These are phyloP conservation scores for Acipenser ruthenus DNA, from an alignment of 2,797 vertebrate genomes.

Conservation along the genomic window DNA sequence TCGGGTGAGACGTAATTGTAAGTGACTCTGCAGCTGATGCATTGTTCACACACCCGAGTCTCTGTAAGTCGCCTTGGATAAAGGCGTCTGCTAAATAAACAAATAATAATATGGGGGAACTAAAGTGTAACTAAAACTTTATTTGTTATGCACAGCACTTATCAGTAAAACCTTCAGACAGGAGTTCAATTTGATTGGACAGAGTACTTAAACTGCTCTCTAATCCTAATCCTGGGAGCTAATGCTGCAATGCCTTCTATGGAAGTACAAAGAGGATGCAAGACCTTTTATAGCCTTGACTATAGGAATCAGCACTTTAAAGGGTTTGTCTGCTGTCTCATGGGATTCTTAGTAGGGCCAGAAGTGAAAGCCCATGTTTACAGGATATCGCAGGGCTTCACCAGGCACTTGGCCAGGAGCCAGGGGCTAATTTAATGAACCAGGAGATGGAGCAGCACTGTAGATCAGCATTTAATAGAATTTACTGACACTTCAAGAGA, in stretches of 20 bases:
- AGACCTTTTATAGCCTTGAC: slow-evolving; percentile 9
- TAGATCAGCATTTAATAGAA: slow-evolving; percentile 3
- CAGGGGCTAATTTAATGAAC: slow-evolving; percentile 11
- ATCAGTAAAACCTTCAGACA: no score
- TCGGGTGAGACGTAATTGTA: no score
- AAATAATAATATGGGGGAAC: background rate
- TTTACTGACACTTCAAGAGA: background rate
- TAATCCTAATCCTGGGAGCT: background rate
- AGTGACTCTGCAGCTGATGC: no score
- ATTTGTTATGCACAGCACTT: background rate
- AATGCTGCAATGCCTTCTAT: background rate
- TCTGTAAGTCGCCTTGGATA: no score
- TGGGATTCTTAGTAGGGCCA: slow-evolving; percentile 26
- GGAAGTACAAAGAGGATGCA: slow-evolving; percentile 1
- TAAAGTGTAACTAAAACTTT: background rate
- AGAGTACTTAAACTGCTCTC: background rate
- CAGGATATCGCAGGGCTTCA: slow-evolving; percentile 34
- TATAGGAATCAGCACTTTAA: slow-evolving; percentile 20
- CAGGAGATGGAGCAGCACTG: slow-evolving; percentile 20
- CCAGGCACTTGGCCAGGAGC: slow-evolving; percentile 33
- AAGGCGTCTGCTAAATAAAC: no score
- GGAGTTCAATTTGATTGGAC: background rate
- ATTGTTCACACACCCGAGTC: no score
- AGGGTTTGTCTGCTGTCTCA: slow-evolving; percentile 7
- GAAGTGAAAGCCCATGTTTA: slow-evolving; percentile 31